phyloP scores from a whole-genome alignment of 2,113 vertebrate genomes.

The Podilymbus podiceps region DNA sequence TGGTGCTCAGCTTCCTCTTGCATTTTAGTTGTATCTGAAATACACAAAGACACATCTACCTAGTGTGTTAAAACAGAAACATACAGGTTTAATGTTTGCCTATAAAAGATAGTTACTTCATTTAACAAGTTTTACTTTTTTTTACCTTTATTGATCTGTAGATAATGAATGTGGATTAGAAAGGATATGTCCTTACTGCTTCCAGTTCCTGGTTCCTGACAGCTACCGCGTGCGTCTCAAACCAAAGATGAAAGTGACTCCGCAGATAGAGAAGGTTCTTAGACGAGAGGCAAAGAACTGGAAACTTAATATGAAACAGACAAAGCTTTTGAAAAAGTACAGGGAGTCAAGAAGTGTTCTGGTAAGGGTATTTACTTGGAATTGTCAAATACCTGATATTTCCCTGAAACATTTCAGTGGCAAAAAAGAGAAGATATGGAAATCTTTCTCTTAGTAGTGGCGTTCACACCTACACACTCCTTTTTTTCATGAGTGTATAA shows the following conservation, averaged over 20 bases:
- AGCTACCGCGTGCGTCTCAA: slow-evolving; percentile 80
- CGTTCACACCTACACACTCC: neutral
- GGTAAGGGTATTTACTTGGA: slow-evolving; percentile 78
- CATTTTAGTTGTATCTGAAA: neutral
- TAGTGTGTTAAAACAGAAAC: neutral
- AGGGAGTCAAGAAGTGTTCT: slow-evolving; percentile 78
- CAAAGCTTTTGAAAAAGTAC: slow-evolving; percentile 80
- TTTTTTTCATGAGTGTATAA: neutral
- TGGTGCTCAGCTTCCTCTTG: neutral
- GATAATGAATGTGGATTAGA: slow-evolving; percentile 27
- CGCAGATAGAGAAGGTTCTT: slow-evolving; percentile 79
- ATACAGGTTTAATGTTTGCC: neutral
- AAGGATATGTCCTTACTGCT: slow-evolving; percentile 82
- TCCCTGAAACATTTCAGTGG: neutral
- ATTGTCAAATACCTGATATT: neutral
- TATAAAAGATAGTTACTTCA: neutral
- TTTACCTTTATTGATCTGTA: slow-evolving; percentile 51
- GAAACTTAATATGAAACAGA: slow-evolving; percentile 81
- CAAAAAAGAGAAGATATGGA: neutral
- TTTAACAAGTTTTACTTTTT: neutral
- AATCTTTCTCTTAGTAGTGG: neutral
- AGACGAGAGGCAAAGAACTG: slow-evolving; percentile 71
- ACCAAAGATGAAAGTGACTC: slow-evolving; percentile 81
- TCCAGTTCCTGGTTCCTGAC: slow-evolving; percentile 81
- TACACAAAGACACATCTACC: rapidly evolving